Conservation (phyloP, 2,113 vertebrate genomes). For the Chloroceryle aenea region DNA sequence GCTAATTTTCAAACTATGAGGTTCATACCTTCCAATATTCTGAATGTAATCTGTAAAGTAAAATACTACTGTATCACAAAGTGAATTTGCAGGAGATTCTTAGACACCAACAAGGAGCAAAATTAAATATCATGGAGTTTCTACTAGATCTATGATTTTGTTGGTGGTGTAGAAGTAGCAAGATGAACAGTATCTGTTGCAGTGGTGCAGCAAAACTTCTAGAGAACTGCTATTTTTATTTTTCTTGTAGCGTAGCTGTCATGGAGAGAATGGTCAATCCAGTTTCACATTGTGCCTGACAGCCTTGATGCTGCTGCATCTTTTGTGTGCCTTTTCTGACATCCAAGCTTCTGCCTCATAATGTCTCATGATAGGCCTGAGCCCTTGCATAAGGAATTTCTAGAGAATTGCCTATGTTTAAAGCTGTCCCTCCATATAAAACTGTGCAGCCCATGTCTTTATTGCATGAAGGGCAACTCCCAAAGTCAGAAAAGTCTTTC, state of each 20-base stretch:
- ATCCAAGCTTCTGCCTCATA: rapidly evolving
- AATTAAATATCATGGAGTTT: background rate
- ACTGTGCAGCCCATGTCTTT: background rate
- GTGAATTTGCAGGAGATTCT: background rate
- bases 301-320: background rate
- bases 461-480: background rate
- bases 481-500: background rate
- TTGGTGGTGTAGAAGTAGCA: background rate
- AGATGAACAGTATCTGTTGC: background rate
- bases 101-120: background rate
- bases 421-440: background rate
- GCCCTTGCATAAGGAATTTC: background rate
- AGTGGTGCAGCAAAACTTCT: background rate
- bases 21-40: background rate
- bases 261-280: background rate
- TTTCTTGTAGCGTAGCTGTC: background rate
- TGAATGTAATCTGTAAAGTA: background rate
- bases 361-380: background rate
- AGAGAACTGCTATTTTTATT: background rate
- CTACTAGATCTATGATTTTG: background rate
- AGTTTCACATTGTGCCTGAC: background rate
- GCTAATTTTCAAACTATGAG: background rate
- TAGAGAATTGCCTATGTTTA: rapidly evolving
- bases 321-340: background rate
- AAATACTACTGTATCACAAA: background rate